Percentiles rank a stretch among this genome's conserved stretches.
These are phyloP conservation scores for Orycteropus afer DNA, from an alignment of 2,113 vertebrate species.

Conservation along the genomic window DNA sequence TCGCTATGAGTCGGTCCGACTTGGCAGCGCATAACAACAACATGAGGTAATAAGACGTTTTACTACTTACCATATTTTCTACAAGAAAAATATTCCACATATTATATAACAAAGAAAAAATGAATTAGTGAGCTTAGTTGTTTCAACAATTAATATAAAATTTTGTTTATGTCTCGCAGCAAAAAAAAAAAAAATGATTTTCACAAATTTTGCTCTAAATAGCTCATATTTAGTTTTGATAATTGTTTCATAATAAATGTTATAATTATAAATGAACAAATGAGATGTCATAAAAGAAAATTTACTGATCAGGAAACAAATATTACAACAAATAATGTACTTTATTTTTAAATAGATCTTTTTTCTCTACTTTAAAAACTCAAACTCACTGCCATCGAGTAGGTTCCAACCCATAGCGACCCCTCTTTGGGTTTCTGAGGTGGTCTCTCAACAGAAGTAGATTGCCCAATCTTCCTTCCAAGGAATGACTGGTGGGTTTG, in stretches of 20 bases:
- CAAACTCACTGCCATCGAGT: too few relatives aligned
- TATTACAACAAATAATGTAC: background rate
- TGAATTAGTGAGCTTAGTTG: background rate
- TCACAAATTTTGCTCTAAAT: background rate
- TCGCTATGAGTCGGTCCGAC: too few relatives aligned
- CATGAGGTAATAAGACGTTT: too few relatives aligned
- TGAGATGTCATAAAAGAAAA: background rate
- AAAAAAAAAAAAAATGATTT: background rate
- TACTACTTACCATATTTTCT: background rate
- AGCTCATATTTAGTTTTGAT: background rate
- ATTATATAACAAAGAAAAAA: background rate
- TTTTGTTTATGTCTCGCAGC: background rate
- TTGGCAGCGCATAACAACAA: too few relatives aligned
- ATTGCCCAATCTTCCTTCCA: too few relatives aligned
- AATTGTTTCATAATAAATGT: background rate
- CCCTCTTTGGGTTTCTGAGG: too few relatives aligned
- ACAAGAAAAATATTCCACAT: background rate
- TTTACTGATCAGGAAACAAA: background rate
- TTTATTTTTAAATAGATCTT: background rate
- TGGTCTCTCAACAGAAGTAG: too few relatives aligned
- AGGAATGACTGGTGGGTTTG: too few relatives aligned
- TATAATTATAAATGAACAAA: background rate
- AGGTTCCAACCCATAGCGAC: too few relatives aligned
- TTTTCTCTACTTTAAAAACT: too few relatives aligned
- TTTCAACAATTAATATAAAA: background rate